phyloP scores from a whole-genome alignment of 2,797 vertebrate genomes.

The Lithobates pipiens region DNA sequence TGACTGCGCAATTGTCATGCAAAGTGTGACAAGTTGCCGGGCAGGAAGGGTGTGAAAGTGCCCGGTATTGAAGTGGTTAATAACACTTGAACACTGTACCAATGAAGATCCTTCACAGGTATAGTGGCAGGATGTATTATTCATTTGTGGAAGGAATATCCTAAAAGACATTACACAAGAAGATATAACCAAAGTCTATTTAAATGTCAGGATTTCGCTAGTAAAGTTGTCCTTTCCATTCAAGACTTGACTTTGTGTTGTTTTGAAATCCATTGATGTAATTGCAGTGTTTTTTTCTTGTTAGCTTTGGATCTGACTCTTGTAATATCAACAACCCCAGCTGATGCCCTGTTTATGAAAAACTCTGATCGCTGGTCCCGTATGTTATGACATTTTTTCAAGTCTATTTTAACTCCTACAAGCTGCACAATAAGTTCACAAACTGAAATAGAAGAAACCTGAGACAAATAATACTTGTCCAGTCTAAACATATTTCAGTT shows the following conservation, averaged over 20 bases:
- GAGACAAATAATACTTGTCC: too few species aligned
- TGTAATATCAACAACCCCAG: slow-evolving; percentile 1
- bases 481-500: too few species aligned
- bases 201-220: slow-evolving; percentile 10
- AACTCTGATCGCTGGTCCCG: not conserved
- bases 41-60: too few species aligned
- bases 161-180: not conserved
- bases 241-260: not conserved
- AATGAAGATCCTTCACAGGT: not conserved
- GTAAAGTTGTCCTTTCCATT: slow-evolving; percentile 16
- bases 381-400: too few species aligned
- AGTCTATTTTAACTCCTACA: too few species aligned
- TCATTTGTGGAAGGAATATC: slow-evolving; percentile 2
- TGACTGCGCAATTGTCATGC: too few species aligned
- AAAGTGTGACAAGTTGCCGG: too few species aligned
- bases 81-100: too few species aligned
- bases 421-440: too few species aligned
- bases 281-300: slow-evolving; percentile 3
- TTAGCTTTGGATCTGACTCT: slow-evolving; percentile 20
- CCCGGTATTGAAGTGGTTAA: too few species aligned
- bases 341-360: not conserved
- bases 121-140: not conserved
- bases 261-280: slow-evolving; percentile 13
- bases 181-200: slow-evolving; percentile 4
- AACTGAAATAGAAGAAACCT: too few species aligned